Percentiles rank a stretch among this genome's conserved stretches.
Conservation (phyloP, 1,140 invertebrate genomes). For the Penaeus indicus region DNA sequence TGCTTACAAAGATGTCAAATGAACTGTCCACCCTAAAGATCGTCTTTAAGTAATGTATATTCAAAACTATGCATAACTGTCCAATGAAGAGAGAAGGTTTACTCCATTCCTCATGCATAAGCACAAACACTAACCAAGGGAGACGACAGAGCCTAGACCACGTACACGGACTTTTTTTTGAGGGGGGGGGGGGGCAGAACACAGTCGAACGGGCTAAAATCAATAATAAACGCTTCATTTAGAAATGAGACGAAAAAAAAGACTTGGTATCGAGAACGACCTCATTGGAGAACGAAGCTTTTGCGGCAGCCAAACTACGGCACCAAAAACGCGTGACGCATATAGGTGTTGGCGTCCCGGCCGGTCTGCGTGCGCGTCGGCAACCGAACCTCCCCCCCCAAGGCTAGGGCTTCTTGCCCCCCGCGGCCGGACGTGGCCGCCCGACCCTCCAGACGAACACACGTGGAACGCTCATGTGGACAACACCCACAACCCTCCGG, state of each 20-base stretch:
- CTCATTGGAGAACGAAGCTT: slow-evolving; percentile 55
- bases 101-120: slow-evolving; percentile 57
- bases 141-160: slow-evolving; percentile 44
- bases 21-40: slow-evolving; percentile 54
- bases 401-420: neutral
- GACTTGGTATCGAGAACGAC: slow-evolving; percentile 32
- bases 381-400: slow-evolving; percentile 18
- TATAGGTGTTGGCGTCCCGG: slow-evolving; percentile 11
- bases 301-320: slow-evolving; percentile 43
- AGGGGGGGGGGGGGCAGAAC: slow-evolving; percentile 21
- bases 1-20: slow-evolving; percentile 56
- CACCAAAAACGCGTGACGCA: slow-evolving; percentile 43
- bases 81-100: slow-evolving; percentile 53
- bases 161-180: slow-evolving; percentile 40
- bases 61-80: slow-evolving; percentile 59
- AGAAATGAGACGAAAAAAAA: slow-evolving; percentile 15
- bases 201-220: slow-evolving; percentile 54
- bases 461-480: too few species aligned
- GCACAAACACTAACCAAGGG: slow-evolving; percentile 58
- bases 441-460: too few species aligned
- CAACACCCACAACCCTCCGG: neutral
- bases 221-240: slow-evolving; percentile 53
- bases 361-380: slow-evolving; percentile 12
- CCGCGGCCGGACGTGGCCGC: too few species aligned
- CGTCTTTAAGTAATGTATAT: slow-evolving; percentile 58